Evolutionary conservation across 2,888 invertebrate genomes (phyloP), one percentile per base, ranked within the genome.

Genomic region (Chrysolina haemoptera): DNA sequence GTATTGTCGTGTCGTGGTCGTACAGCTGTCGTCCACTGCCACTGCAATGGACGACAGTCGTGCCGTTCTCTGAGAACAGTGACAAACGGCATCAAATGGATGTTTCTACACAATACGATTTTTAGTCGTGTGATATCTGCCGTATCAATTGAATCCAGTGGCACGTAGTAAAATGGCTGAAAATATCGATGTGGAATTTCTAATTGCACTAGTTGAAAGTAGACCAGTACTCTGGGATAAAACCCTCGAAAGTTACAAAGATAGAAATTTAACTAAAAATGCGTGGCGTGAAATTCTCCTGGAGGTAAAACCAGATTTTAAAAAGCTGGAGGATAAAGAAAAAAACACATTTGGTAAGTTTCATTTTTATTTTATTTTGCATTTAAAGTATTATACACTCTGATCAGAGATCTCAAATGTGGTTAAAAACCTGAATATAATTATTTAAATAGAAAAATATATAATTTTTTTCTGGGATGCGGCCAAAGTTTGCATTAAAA

Each of bases 211-310:
- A 73, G 73, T 73, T 50, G 68, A 73, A 68, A 63, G 48, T 62
- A 62, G 69, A 53, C 68, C 69, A 55, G 73, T 64, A 50, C 68
- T 73, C 35, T 73, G 73, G 73, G 73, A 73, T 63, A 69, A 62
- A 64, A 73, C 63, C 53, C 22, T 50, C 53, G 53, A 73, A n/a
- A 43, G 40, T 63, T 73, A 73, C 64, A 68, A 68, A 64, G 64
- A 69, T 53, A 66, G 59, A 62, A 43, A 65, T 43, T 27, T 53
- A 53, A 71, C 66, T 16, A 59, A 50, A 59, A 27, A 50, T 22
- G 68, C 68, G 46, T 73, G 73, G 73, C 62, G 64, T 43, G 59
- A 73, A 68, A 73, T 73, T 68, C 68, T 50, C 68, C 55, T 62
- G 22, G 48, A 62, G 53, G 48, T 69, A 43, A 55, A 43, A 64